phyloP scores from a whole-genome alignment of 2,113 vertebrate species.

The Pygoscelis antarcticus region DNA sequence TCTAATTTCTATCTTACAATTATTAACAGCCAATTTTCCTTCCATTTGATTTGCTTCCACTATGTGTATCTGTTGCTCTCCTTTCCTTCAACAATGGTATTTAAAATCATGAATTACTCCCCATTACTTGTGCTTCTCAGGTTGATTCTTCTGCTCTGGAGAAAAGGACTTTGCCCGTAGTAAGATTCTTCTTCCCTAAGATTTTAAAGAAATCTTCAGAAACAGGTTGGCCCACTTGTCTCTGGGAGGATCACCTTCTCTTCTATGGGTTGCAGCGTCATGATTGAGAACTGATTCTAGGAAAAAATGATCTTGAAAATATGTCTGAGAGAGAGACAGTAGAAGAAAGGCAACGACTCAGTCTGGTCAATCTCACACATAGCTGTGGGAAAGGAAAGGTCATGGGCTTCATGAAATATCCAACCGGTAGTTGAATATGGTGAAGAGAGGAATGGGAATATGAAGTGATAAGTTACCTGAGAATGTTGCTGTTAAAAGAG shows the following conservation, averaged over 20 bases:
- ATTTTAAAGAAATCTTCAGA: background rate
- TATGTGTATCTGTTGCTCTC: background rate
- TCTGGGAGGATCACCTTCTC: background rate
- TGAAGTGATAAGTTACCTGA: background rate
- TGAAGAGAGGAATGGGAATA: background rate
- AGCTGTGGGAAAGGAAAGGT: background rate
- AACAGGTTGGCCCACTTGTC: background rate
- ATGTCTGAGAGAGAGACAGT: background rate
- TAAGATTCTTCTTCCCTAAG: background rate
- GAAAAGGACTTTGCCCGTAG: background rate
- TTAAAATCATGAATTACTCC: background rate
- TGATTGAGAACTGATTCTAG: background rate
- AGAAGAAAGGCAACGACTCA: background rate
- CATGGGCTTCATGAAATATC: background rate
- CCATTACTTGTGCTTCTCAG: background rate
- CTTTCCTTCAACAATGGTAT: background rate
- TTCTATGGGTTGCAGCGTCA: background rate
- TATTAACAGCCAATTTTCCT: background rate
- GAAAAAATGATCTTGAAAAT: background rate
- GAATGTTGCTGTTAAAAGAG: background rate
- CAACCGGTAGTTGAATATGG: background rate
- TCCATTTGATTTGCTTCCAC: background rate
- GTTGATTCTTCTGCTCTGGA: background rate
- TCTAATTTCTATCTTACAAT: background rate
- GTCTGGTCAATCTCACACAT: background rate